Percentiles rank a stretch among this genome's conserved stretches.
Evolutionary conservation across 2,888 invertebrate genomes (phyloP).

Genomic region (Lasius platythorax): DNA sequence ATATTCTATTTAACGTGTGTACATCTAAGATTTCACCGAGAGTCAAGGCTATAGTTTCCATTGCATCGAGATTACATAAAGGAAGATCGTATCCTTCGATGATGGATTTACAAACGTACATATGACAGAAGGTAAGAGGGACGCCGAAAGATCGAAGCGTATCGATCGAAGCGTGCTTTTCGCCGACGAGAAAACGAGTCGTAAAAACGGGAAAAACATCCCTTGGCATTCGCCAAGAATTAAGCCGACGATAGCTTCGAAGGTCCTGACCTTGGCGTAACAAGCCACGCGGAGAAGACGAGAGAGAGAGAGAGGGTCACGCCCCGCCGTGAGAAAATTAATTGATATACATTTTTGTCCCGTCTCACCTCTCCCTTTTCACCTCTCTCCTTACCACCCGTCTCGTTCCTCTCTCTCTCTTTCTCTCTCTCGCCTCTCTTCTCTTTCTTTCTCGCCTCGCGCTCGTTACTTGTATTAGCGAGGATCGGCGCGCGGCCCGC

Average conservation of each 20-base stretch:
- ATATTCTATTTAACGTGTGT: background rate
- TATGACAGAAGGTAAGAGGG: slow-evolving; percentile 6
- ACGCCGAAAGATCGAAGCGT: background rate
- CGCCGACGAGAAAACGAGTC: slow-evolving; percentile 33
- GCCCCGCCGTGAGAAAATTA: slow-evolving; percentile 74
- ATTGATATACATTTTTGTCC: slow-evolving; percentile 74
- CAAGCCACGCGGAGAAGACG: slow-evolving; percentile 67
- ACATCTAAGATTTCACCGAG: background rate
- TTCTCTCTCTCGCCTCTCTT: slow-evolving; percentile 26
- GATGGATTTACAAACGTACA: slow-evolving; percentile 11
- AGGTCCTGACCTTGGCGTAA: slow-evolving; percentile 71
- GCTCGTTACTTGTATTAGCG: slow-evolving; percentile 46
- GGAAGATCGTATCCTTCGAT: background rate
- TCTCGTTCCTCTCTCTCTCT: background rate
- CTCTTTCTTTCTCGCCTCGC: slow-evolving; percentile 40
- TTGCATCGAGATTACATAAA: slow-evolving; percentile 10
- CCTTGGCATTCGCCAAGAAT: slow-evolving; percentile 54
- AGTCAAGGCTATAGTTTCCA: background rate
- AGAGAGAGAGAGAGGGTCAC: slow-evolving; percentile 63
- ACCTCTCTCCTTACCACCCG: background rate
- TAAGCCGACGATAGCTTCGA: slow-evolving; percentile 68
- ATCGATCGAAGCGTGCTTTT: background rate
- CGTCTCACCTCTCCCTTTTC: slow-evolving; percentile 12
- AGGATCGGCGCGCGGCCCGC: background rate
- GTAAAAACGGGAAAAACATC: slow-evolving; percentile 14